Conservation (phyloP, 2,888 invertebrate species). For the Lasioglossum calceatum region DNA sequence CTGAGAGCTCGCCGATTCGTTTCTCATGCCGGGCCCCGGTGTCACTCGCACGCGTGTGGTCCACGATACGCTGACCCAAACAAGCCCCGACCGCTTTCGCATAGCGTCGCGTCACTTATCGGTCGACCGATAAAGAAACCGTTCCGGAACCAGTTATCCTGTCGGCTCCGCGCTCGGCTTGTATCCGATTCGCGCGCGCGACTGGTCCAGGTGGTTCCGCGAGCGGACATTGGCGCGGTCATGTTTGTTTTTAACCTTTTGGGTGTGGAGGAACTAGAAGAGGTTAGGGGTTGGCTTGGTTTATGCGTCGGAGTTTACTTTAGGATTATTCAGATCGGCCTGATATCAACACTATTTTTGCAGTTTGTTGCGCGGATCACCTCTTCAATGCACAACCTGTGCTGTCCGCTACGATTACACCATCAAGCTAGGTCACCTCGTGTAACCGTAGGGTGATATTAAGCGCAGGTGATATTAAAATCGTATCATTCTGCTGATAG, state of each 20-base stretch:
- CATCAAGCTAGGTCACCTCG: background rate
- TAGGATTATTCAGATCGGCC: too few species aligned
- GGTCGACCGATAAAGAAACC: slow-evolving; percentile 40
- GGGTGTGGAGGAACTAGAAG: too few species aligned
- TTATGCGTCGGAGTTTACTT: background rate
- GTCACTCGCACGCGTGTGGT: slow-evolving; percentile 40
- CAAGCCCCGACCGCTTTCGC: slow-evolving; percentile 31
- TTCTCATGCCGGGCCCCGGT: slow-evolving; percentile 31
- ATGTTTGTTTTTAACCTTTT: background rate
- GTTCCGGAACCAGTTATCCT: slow-evolving; percentile 37
- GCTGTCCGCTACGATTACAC: too few species aligned
- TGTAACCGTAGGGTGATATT: background rate
- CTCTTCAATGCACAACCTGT: background rate
- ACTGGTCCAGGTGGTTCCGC: background rate
- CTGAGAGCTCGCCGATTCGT: slow-evolving; percentile 25
- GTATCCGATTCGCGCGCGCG: background rate
- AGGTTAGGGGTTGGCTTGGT: too few species aligned
- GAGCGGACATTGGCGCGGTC: background rate
- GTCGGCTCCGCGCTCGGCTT: background rate
- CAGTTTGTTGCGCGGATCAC: background rate
- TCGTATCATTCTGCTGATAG: background rate
- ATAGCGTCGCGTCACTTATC: slow-evolving; percentile 29
- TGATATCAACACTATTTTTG: background rate
- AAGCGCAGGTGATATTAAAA: background rate
- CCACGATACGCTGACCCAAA: slow-evolving; percentile 13